Conservation (phyloP, 2,888 invertebrate genomes). For the Octodonta nipae region DNA sequence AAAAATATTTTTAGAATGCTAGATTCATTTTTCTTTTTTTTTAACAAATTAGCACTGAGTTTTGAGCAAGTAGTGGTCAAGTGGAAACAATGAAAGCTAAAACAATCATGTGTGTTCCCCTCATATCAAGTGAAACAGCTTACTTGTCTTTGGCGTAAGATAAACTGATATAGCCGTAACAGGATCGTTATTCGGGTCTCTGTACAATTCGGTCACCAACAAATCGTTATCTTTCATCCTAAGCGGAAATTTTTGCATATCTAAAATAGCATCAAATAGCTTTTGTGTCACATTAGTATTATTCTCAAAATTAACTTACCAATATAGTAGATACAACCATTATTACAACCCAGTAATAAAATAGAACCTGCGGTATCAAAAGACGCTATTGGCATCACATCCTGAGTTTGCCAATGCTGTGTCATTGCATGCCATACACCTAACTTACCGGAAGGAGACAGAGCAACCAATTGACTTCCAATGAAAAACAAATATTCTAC, state of each 20-base stretch:
- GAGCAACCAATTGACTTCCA: constrained; percentile 91
- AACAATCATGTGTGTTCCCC: too few relatives aligned
- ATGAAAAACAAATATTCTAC: constrained; percentile 96
- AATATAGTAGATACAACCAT: constrained; percentile 93
- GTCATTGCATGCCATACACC: constrained; percentile 99
- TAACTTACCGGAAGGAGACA: constrained; percentile 83
- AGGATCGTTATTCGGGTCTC: constrained; percentile 86
- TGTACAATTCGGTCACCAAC: constrained; percentile 88
- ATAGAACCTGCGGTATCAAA: constrained; percentile 96
- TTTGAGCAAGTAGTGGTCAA: too few relatives aligned
- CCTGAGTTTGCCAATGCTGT: constrained; percentile 96
- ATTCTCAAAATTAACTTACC: too few relatives aligned
- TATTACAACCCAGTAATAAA: constrained; percentile 84
- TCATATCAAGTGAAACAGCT: too few relatives aligned
- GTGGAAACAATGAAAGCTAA: too few relatives aligned
- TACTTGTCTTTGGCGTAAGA: constrained; percentile 96
- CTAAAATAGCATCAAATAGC: constrained; percentile 44
- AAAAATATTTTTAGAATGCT: too few relatives aligned
- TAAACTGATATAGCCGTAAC: constrained; percentile 98
- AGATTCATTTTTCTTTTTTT: too few relatives aligned
- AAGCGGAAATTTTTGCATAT: constrained; percentile 98
- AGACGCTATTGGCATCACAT: constrained; percentile 87
- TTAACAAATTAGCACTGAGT: too few relatives aligned
- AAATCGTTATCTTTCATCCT: constrained; percentile 99
- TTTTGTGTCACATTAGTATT: too few relatives aligned